These are phyloP conservation scores for Choristoneura fumiferana DNA, from an alignment of 1,140 invertebrate species.

Conservation along the genomic window DNA sequence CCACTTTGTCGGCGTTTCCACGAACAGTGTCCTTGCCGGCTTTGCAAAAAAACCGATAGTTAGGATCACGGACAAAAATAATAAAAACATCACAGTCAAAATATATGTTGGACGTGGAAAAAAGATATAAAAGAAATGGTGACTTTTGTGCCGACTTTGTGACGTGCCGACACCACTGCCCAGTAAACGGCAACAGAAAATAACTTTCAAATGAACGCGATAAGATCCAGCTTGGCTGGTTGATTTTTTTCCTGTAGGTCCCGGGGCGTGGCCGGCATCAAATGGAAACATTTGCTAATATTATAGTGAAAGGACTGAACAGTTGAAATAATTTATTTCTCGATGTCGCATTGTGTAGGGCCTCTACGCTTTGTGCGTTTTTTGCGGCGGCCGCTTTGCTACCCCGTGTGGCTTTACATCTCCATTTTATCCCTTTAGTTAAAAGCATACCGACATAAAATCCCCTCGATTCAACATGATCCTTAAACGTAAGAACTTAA, in stretches of 20 bases:
- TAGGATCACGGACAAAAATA: conserved; percentile 74
- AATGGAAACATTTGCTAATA: conserved; percentile 78
- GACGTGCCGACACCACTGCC: conserved; percentile 44
- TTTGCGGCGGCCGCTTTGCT: conserved; percentile 70
- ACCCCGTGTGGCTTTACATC: conserved; percentile 60
- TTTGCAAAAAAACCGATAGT: conserved; percentile 64
- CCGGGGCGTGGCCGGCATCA: conserved; percentile 68
- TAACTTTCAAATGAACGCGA: neutral
- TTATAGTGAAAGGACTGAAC: conserved; percentile 76
- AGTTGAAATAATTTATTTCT: conserved; percentile 78
- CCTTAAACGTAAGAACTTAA: neutral
- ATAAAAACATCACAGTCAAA: conserved; percentile 78
- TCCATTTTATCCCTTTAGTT: conserved; percentile 67
- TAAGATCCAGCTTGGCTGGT: neutral
- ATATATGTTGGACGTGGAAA: conserved; percentile 69
- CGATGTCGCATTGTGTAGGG: conserved; percentile 72
- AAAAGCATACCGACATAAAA: conserved; percentile 52
- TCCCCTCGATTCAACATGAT: neutral
- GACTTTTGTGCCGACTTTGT: conserved; percentile 69
- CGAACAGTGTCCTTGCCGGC: conserved; percentile 49
- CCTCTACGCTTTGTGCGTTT: conserved; percentile 68
- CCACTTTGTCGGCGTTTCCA: conserved; percentile 65
- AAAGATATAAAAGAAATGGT: conserved; percentile 67
- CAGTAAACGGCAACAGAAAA: conserved; percentile 1
- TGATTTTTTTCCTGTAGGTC: conserved; percentile 44